A percentile compares a stretch with the other conserved stretches of the same genome.
phyloP scores from a whole-genome alignment of 2,888 invertebrate genomes.

The Idaea dimidiata region DNA sequence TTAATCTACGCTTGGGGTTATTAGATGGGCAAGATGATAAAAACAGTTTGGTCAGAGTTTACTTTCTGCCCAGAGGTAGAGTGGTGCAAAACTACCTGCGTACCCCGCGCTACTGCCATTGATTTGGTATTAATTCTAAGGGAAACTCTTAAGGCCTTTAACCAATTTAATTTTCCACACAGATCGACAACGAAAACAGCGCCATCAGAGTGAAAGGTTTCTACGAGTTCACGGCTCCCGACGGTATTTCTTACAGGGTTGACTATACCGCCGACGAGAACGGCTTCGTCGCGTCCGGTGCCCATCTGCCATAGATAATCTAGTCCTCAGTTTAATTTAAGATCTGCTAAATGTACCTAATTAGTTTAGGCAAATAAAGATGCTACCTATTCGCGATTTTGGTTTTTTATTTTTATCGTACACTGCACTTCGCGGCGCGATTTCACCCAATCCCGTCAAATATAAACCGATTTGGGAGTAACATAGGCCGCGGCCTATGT shows the following conservation, averaged over 20 bases:
- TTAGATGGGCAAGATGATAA: no score
- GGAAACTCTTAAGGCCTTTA: no score
- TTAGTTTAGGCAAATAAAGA: slow-evolving; percentile 27
- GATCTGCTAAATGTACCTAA: slow-evolving; percentile 5
- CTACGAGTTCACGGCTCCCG: slow-evolving; percentile 67
- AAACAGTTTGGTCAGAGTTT: no score
- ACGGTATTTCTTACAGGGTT: slow-evolving; percentile 70
- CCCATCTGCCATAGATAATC: slow-evolving; percentile 56
- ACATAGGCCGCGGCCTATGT: no score
- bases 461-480: no score
- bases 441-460: no score
- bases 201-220: slow-evolving; percentile 65
- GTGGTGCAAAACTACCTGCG: no score
- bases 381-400: slow-evolving; percentile 20
- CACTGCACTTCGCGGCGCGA: no score
- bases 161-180: slow-evolving; percentile 6
- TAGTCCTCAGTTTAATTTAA: slow-evolving; percentile 26
- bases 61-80: no score
- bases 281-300: slow-evolving; percentile 61
- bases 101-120: no score
- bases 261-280: slow-evolving; percentile 75
- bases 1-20: no score
- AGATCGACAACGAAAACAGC: slow-evolving; percentile 50
- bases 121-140: no score
- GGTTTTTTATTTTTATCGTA: slow-evolving; percentile 14